Evolutionary conservation across 2,888 invertebrate species (phyloP), one percentile per base, ranked within the genome.

Genomic region (Tiphia femorata): DNA sequence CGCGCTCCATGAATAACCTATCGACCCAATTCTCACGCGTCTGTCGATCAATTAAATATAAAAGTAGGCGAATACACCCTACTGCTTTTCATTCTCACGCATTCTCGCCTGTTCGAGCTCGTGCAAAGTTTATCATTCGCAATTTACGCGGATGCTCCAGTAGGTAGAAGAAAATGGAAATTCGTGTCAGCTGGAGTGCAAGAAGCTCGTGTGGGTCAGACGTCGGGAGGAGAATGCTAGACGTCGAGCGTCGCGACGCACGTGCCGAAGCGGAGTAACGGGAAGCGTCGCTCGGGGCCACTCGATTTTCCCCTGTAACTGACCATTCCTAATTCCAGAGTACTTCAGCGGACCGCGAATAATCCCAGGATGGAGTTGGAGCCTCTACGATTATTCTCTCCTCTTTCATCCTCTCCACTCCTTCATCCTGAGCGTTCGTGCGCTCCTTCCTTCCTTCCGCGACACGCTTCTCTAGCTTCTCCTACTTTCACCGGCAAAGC

Each of bases 291-390:
- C 12, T 12, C 7, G n/a, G 5, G 48, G 33, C 54, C 25, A 44
- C 47, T 65, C 59, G 52, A 64, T 58, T 55, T n/a, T 64, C 64
- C 42, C 53, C 43, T 49, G 66, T 71, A 70, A 73, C 75, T 72
- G 74, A 75, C 74, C 74, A 67, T 67, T 62, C 70, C 66, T 68
- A 71, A 71, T 69, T 65, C 67, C 51, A 44, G 67, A 56, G 43
- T 58, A 54, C 53, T 44, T 42, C 14, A 35, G 47, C 25, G 47
- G 20, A 55, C 41, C 42, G 41, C 54, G 42, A 40, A 40, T 61
- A 43, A 53, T 54, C 55, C 37, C 53, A 46, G 47, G 19, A 27
- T 17, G 35, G 33, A 21, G 20, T 40, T 33, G 23, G 43, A 29
- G 33, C 48, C 50, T 44, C 51, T 50, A 40, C 23, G 40, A 35